Evolutionary conservation across 2,113 vertebrate genomes (phyloP), one percentile per base, ranked within the genome.

Genomic region (Dicrurus megarhynchus): DNA sequence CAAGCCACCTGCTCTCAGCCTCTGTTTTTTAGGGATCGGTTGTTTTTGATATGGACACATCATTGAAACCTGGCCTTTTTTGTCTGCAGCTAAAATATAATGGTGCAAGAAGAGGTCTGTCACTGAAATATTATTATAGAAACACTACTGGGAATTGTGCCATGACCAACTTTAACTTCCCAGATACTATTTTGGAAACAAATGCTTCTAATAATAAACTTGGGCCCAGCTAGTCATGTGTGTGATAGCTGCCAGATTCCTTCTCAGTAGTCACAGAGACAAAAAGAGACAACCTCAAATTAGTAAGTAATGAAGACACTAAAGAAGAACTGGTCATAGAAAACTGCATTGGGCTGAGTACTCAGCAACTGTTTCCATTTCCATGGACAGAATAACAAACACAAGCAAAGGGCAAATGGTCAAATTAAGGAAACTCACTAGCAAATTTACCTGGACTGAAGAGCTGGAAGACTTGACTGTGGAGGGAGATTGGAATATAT

Each of bases 191-290:
- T 73, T 89, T 49, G 80, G 81, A 89, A 95, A 94, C 57, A 92
- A 95, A 89, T 37, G 21, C 37, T 96, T 81, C 91, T 94, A 91
- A 68, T 84, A 89, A 82, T 95, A 91, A 92, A 92, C 68, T 60
- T 68, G 26, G n/a, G 56, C 65, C 52, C 41, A 84, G 60, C 11
- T 79, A 89, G 12, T 26, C 56, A n/a, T 21, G 10, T 50, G 19
- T 53, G 42, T 1, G 4, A 71, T 78, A 84, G 69, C 60, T 74
- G 56, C 52, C 64, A 87, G 47, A 64, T 75, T 95, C 79, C 52
- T 92, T 70, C 28, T 87, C 49, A 60, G 28, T 26, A 78, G 69
- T 64, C 33, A 76, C 37, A 10, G 23, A 83, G 42, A 84, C 47
- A 79, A 71, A 85, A 74, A 87, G 35, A 87, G 49, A 89, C 26